Evolutionary conservation across 2,888 invertebrate genomes (phyloP).

Genomic region (Eutolmus rufibarbis): DNA sequence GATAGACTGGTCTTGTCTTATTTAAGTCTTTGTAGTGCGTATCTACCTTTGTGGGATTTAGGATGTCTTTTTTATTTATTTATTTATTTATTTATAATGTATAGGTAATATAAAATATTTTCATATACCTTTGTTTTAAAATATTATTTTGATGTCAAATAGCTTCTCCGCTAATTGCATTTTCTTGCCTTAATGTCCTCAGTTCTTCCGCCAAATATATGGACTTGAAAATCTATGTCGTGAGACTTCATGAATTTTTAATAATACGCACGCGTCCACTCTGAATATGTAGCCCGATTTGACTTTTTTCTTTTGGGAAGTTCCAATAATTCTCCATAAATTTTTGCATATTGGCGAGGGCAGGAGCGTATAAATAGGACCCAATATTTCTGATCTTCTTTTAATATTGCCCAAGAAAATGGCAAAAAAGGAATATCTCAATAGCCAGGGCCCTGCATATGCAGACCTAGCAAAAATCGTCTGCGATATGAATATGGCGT

Average conservation of each 20-base stretch:
- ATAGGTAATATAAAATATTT: no score
- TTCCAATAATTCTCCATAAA: background rate
- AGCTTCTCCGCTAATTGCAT: no score
- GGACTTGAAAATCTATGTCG: no score
- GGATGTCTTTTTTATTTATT: no score
- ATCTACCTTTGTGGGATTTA: no score
- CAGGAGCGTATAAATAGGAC: conserved; percentile 21
- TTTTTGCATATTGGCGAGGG: background rate
- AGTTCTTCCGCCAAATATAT: no score
- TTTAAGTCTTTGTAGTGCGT: no score
- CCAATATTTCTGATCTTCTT: conserved; percentile 22
- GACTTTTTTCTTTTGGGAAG: background rate
- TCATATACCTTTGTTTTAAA: no score
- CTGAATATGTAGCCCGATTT: background rate
- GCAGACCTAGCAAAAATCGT: conserved; percentile 32
- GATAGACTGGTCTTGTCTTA: background rate
- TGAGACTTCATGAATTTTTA: background rate
- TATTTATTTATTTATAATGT: no score
- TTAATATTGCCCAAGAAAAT: conserved; percentile 17
- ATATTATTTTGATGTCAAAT: no score
- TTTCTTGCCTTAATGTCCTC: no score
- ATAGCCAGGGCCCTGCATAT: conserved; percentile 5
- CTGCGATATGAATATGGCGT: conserved; percentile 11
- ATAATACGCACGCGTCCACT: background rate
- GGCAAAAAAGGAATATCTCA: conserved; percentile 1